Evolutionary conservation across 2,113 vertebrate species (phyloP).

Genomic region (Silurus asotus): DNA sequence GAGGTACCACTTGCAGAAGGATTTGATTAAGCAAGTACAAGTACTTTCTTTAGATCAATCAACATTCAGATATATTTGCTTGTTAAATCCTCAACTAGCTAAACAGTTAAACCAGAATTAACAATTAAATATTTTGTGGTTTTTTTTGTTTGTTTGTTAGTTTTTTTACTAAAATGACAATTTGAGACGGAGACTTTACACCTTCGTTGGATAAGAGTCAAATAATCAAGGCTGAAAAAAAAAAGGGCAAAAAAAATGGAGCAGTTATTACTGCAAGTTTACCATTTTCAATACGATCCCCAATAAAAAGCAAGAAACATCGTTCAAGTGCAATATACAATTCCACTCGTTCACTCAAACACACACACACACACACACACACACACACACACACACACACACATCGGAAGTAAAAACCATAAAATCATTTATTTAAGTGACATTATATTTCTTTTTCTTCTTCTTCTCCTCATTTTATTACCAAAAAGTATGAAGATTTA

Average conservation of each 20-base stretch:
- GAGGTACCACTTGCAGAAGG: too few relatives aligned
- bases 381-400: background rate
- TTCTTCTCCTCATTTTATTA: background rate
- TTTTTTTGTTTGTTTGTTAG: too few relatives aligned
- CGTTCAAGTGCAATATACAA: background rate
- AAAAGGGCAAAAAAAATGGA: too few relatives aligned
- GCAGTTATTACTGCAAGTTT: background rate
- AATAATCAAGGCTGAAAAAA: too few relatives aligned
- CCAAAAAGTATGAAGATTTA: background rate
- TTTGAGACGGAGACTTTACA: background rate
- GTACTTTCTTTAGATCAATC: too few relatives aligned
- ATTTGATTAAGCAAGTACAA: too few relatives aligned
- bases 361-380: background rate
- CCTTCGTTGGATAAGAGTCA: background rate
- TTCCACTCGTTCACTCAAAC: background rate
- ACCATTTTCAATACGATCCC: background rate
- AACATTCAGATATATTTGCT: too few relatives aligned
- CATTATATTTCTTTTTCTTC: background rate
- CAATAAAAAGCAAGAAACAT: background rate
- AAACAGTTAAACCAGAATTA: background rate
- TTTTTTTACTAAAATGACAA: too few relatives aligned
- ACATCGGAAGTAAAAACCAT: conserved; percentile 7
- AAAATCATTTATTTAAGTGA: conserved; percentile 31
- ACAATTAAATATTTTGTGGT: too few relatives aligned
- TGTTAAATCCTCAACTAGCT: background rate